Evolutionary conservation across 2,113 vertebrate genomes (phyloP).

Genomic region (Atrichornis clamosus): DNA sequence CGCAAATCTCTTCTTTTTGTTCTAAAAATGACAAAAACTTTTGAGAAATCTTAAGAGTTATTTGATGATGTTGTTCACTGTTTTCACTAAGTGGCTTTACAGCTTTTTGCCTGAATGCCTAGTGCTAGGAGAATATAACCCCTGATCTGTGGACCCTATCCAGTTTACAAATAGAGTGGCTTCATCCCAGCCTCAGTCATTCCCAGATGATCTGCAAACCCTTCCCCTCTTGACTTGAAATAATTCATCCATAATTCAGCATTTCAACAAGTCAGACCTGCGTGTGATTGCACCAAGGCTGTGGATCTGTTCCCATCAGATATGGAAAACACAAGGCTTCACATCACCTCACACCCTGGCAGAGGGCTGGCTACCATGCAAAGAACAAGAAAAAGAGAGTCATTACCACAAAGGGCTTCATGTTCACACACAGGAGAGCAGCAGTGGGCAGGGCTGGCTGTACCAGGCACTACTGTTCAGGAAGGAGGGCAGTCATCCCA

Average conservation of each 20-base stretch:
- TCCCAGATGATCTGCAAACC: neutral
- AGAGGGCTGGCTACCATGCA: neutral
- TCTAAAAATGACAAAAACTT: neutral
- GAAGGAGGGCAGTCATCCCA: neutral
- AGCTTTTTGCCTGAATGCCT: neutral
- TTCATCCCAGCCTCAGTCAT: neutral
- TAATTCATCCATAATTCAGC: neutral
- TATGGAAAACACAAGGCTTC: neutral
- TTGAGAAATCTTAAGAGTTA: neutral
- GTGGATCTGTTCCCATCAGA: neutral
- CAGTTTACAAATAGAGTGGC: neutral
- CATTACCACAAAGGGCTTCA: neutral
- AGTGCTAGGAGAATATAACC: neutral
- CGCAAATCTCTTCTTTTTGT: neutral
- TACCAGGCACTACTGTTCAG: neutral
- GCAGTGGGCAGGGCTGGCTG: neutral
- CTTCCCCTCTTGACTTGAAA: neutral
- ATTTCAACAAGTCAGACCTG: neutral
- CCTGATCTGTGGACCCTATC: neutral
- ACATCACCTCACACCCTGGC: neutral
- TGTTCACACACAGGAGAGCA: neutral
- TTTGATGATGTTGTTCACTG: neutral
- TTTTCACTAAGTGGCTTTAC: neutral
- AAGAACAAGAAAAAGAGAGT: neutral
- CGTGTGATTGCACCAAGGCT: fast-evolving